Conservation (phyloP, 2,113 vertebrate species). For the Corapipo altera region DNA sequence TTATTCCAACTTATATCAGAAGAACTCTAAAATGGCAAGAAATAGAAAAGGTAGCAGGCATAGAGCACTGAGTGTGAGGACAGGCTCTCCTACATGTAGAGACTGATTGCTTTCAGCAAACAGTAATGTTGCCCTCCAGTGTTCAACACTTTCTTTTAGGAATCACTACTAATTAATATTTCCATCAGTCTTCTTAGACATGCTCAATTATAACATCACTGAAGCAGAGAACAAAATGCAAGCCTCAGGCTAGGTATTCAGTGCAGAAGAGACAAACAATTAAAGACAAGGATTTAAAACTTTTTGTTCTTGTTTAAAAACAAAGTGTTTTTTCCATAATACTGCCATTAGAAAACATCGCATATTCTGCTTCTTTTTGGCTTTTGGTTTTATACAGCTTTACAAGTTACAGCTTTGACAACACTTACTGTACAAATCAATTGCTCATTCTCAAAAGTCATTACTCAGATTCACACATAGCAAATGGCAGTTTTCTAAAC, state of each 20-base stretch:
- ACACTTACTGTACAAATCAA: background rate
- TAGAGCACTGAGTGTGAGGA: background rate
- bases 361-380: background rate
- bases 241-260: background rate
- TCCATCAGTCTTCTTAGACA: constrained; percentile 14
- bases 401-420: background rate
- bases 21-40: background rate
- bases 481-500: background rate
- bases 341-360: background rate
- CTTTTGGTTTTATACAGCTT: background rate
- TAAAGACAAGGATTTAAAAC: background rate
- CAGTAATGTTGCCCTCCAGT: constrained; percentile 34
- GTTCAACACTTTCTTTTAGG: constrained; percentile 19
- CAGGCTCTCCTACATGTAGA: background rate
- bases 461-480: background rate
- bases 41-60: background rate
- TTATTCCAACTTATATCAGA: background rate
- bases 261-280: background rate
- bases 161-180: constrained; percentile 25
- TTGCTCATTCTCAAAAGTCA: background rate
- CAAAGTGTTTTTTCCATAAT: background rate
- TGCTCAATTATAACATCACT: constrained; percentile 23
- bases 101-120: background rate
- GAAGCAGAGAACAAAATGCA: background rate
- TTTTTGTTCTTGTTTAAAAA: background rate